Conservation (phyloP, 2,113 vertebrate species). For the Toxotes chatareus region DNA sequence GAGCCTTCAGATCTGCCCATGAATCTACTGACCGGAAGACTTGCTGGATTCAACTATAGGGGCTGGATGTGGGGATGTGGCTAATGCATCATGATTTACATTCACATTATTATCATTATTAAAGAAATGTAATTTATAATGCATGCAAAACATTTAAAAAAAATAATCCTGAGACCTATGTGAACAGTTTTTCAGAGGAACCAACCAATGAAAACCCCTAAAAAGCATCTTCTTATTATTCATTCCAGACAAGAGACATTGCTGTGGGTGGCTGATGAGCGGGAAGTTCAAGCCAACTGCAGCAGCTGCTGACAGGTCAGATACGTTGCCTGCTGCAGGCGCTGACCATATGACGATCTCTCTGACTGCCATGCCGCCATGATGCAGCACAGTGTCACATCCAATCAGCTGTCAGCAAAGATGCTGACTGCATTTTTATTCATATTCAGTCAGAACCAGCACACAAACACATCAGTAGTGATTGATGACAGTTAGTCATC, state of each 20-base stretch:
- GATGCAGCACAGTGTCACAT: not conserved
- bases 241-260: not conserved
- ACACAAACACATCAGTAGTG: not conserved
- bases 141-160: no score
- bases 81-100: no score
- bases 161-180: no score
- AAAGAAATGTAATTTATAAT: no score
- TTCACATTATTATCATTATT: no score
- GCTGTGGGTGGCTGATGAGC: not conserved
- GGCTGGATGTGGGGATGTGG: no score
- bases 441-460: no score
- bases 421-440: not conserved
- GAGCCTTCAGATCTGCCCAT: not conserved
- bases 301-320: not conserved
- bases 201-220: no score
- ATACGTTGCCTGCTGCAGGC: not conserved
- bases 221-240: not conserved
- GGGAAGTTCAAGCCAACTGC: not conserved
- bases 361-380: not conserved
- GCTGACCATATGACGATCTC: not conserved
- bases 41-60: no score
- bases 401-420: not conserved
- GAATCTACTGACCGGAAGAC: slow-evolving; percentile 7
- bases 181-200: no score
- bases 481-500: no score